Percentiles rank a stretch among this genome's conserved stretches.
phyloP scores from a whole-genome alignment of 2,113 vertebrate species.

The Thamnaconus septentrionalis region DNA sequence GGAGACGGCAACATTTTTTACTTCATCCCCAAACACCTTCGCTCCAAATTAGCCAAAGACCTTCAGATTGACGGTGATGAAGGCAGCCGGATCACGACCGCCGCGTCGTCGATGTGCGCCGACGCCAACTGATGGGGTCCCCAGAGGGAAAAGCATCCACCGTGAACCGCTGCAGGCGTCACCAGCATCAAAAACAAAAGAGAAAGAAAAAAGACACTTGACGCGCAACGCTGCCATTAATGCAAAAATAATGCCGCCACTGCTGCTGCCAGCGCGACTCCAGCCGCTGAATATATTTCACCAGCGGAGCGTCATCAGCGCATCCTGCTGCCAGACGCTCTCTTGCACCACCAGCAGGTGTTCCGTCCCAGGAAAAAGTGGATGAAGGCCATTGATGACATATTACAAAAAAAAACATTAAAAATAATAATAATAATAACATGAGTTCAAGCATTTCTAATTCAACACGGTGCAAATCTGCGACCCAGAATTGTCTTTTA shows the following conservation, averaged over 20 bases:
- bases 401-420: slow-evolving; percentile 4
- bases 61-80: too few relatives aligned
- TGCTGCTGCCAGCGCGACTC: neutral
- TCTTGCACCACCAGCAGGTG: slow-evolving; percentile 12
- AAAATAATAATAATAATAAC: neutral
- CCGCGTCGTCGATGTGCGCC: too few relatives aligned
- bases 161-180: neutral
- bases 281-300: slow-evolving; percentile 14
- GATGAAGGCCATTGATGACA: slow-evolving; percentile 6
- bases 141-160: slow-evolving; percentile 17
- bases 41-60: neutral
- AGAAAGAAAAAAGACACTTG: neutral
- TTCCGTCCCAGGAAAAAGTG: slow-evolving; percentile 7
- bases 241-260: slow-evolving; percentile 24
- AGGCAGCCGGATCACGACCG: too few relatives aligned
- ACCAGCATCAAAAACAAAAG: neutral
- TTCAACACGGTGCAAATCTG: slow-evolving; percentile 14
- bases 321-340: slow-evolving; percentile 15
- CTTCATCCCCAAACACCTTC: too few relatives aligned
- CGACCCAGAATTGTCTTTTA: slow-evolving; percentile 18
- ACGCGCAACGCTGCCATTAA: slow-evolving; percentile 15
- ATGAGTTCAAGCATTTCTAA: too few relatives aligned
- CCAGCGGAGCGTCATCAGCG: neutral
- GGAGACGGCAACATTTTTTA: slow-evolving; percentile 12
- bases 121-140: slow-evolving; percentile 10